Conservation (phyloP, 2,888 invertebrate genomes). For the Andrena marginata region DNA sequence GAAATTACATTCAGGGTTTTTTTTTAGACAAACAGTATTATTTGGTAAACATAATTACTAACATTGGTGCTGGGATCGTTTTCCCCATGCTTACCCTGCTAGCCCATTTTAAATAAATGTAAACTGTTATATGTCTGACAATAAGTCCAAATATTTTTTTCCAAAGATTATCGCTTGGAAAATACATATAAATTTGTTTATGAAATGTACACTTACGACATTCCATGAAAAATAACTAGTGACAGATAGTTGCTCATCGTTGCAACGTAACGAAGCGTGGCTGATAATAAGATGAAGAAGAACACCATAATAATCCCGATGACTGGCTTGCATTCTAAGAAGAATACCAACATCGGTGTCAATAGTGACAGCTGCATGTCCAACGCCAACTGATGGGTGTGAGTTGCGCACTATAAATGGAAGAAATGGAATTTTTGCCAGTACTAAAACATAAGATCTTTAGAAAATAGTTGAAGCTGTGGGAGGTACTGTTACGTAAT, state of each 20-base stretch:
- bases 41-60: no score
- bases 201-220: constrained; percentile 86
- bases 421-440: not conserved
- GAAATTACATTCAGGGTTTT: no score
- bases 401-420: constrained; percentile 89
- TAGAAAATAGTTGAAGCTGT: not conserved
- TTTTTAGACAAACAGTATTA: no score
- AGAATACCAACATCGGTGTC: constrained; percentile 89
- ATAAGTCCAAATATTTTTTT: no score
- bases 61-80: no score
- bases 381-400: constrained; percentile 91
- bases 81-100: no score
- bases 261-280: constrained; percentile 88
- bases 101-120: no score
- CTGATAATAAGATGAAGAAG: constrained; percentile 87
- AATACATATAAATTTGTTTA: not conserved
- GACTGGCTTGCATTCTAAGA: constrained; percentile 87
- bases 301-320: constrained; percentile 87
- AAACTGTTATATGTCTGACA: no score
- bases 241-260: constrained; percentile 88
- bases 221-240: constrained; percentile 89
- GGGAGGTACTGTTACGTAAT: not conserved
- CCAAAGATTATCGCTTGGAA: not conserved
- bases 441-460: not conserved
- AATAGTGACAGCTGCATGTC: constrained; percentile 91